Conservation (phyloP, 23 tunicate genomes). For the Ciona savignyi region DNA sequence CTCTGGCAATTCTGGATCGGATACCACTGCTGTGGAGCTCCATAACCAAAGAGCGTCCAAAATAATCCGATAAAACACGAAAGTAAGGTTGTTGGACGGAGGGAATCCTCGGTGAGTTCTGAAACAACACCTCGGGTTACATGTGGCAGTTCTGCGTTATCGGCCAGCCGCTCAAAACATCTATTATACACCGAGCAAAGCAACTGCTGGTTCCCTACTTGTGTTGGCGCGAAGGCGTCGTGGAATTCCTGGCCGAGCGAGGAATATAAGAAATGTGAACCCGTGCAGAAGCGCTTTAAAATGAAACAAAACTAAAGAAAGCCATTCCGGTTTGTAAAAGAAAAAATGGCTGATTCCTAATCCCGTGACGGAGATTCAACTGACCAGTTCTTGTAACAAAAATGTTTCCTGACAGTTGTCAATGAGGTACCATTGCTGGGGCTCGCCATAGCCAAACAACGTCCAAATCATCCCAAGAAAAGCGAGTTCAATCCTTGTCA, state of each 20-base stretch:
- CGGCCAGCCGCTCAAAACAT: too few species aligned
- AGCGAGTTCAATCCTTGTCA: slow-evolving; percentile 13
- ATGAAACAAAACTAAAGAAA: too few species aligned
- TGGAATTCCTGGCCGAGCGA: too few species aligned
- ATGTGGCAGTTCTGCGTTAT: too few species aligned
- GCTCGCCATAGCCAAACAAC: slow-evolving; percentile 58
- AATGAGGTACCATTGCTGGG: slow-evolving; percentile 40
- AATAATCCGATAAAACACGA: slow-evolving; percentile 16
- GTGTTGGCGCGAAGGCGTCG: too few species aligned
- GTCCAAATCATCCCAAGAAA: slow-evolving; percentile 57
- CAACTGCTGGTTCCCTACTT: too few species aligned
- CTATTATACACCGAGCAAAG: too few species aligned
- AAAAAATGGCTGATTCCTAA: too few species aligned
- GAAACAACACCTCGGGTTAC: neutral
- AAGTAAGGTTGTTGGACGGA: slow-evolving; percentile 6
- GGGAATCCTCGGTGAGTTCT: neutral
- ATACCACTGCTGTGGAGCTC: slow-evolving; percentile 32
- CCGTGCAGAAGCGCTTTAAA: too few species aligned
- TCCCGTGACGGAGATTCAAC: too few species aligned
- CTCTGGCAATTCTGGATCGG: neutral
- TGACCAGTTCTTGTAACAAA: slow-evolving; percentile 47
- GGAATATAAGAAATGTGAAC: too few species aligned
- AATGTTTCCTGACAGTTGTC: slow-evolving; percentile 34
- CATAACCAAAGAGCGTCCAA: slow-evolving; percentile 63
- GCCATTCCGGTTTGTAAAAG: too few species aligned